Base-by-base conservation (phyloP, 2,797 vertebrate species). In the Chrysocyon brachyurus region DNA sequence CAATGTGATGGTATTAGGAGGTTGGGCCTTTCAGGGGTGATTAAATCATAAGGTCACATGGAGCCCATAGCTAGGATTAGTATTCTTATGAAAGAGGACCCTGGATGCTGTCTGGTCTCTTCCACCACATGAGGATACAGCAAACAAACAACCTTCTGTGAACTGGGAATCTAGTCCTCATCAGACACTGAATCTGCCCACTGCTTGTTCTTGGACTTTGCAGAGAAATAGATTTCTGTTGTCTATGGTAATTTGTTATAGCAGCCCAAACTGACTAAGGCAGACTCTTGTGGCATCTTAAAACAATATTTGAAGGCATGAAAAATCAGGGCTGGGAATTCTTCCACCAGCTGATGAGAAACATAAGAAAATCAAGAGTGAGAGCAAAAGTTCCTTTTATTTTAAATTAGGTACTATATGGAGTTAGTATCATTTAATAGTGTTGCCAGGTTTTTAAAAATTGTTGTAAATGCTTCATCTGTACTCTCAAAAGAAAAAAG, bases 381-480 rank as follows among this genome's bases (percentile, higher is more conserved):
- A 89, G 12, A 52, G n/a, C 56, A 61, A 73, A 59, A 87, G 1
- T 11, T 49, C 2, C 26, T 96, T 94, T 95, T 88, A 72, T 40
- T 96, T 96, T 96, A 89, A 77, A 63, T 86, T 87, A 85, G 52
- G 7, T 87, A 59, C 28, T 92, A 22, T 61, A 72, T 83, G 4
- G 36, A 75, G 73, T 96, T 92, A 68, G 33, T 19, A 77, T 31
- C 64, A 78, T 79, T n/a, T 54, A n/a, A 92, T 17, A 72, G 3
- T 88, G 31, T 94, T 91, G 22, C 10, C 24, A 89, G 56, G 63
- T 59, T 87, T 90, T 85, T 88, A 8, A 2, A 22, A 96, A 70
- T 86, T 16, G 3, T 92, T 79, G 59, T 87, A 90, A 79, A n/a
- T 91, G 5, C 17, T 70, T 94, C 36, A 75, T 83, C 49, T 93